Percentiles rank a stretch among this genome's conserved stretches.
Evolutionary conservation across 1,140 invertebrate species (phyloP).

Genomic region (Ladona fulva): DNA sequence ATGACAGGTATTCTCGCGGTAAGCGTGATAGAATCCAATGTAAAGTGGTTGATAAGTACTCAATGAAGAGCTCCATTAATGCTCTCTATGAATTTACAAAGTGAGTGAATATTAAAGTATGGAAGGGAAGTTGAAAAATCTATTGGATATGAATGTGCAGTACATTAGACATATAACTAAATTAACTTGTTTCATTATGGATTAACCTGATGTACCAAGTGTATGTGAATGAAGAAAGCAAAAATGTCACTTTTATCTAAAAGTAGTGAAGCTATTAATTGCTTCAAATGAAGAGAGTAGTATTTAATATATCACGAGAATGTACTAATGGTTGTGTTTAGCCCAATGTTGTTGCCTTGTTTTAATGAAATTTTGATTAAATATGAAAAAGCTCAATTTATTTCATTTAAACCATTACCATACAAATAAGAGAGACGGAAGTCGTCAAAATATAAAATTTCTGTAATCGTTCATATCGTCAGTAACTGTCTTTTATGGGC

Average conservation of each 20-base stretch:
- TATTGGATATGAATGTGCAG: neutral
- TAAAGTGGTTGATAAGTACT: neutral
- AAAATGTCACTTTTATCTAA: neutral
- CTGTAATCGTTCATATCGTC: too few relatives aligned
- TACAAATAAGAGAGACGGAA: too few relatives aligned
- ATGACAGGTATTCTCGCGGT: neutral
- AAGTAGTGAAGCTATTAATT: conserved; percentile 2
- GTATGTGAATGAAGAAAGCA: neutral
- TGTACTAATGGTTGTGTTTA: conserved; percentile 10
- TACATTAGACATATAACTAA: neutral
- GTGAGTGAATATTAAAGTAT: neutral
- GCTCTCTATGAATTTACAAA: neutral
- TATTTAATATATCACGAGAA: conserved; percentile 3
- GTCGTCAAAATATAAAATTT: too few relatives aligned
- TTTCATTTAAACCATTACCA: too few relatives aligned
- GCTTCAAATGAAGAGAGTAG: neutral
- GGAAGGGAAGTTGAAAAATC: neutral
- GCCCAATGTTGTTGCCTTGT: neutral
- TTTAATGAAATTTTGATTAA: conserved; percentile 9
- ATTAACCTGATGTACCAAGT: neutral
- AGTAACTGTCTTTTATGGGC: too few relatives aligned
- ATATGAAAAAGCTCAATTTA: neutral
- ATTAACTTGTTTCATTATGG: neutral
- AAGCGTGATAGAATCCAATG: conserved; percentile 9
- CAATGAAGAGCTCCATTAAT: neutral